Evolutionary conservation across 2,113 vertebrate genomes (phyloP), one percentile per base, ranked within the genome.

Genomic region (Calcarius ornatus): DNA sequence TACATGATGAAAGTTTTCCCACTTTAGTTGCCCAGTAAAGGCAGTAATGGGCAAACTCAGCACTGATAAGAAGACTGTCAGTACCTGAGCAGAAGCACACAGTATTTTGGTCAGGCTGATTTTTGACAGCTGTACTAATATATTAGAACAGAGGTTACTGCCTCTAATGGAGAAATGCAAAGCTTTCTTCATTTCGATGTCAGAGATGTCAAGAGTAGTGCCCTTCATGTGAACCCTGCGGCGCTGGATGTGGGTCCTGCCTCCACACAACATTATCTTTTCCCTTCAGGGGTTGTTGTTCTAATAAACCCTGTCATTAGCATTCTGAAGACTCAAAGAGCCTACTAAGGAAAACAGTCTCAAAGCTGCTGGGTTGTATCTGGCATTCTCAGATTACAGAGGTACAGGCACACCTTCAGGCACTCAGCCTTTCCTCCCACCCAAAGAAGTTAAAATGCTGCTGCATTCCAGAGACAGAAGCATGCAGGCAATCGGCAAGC

Each of bases 241-340:
- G 80, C 48, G 6, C 24, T 90, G 73, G 70, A 85, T 79, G 21
- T 30, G 45, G 11, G 27, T 79, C 56, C 57, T 86, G 82, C 63
- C 69, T 89, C 30, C 69, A 90, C 61, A 60, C 24, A 83, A 64
- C 27, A 59, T 70, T 75, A 69, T 63, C 89, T 91, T 19, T 76
- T 17, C 42, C 77, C 78, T 66, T 93, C 7, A 3, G 81, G 40
- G 81, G 12, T 18, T 79, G 53, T 57, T 89, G 42, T 88, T 86
- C 38, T 61, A 83, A 92, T 72, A 90, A 88, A 94, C 65, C 73
- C 80, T 86, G n/a, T 69, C 82, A 90, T 91, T 86, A 95, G 77
- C 80, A 85, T 77, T 81, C 86, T 83, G 72, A 45, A 91, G 59
- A 51, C 69, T 92, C 43, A 71, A 76, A 90, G 91, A 79, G 33